Evolutionary conservation across 2,113 vertebrate genomes (phyloP), one percentile per base, ranked within the genome.

Genomic region (Anarhynchus alexandrinus): DNA sequence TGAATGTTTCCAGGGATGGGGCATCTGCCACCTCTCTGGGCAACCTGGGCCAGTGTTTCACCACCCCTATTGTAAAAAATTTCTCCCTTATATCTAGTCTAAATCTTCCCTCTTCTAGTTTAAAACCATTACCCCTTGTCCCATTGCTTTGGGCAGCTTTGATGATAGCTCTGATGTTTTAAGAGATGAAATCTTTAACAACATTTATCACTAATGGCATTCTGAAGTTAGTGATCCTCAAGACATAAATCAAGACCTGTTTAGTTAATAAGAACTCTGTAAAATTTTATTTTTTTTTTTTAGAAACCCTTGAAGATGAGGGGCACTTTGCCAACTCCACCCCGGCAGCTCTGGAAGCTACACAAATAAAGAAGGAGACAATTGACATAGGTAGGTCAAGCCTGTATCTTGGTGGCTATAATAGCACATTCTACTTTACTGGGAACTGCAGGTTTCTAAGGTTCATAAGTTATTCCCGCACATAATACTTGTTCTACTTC

Each of bases 361-460:
- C 82, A 93, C 93, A 90, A 52, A 91, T 98, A 87, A 97, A 98
- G 95, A 94, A 95, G 83, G 95, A 97, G 86, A 95, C 34, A 0
- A 95, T 86, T 94, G 91, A 97, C 20, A 88, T 95, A 96, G 85
- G 90, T 97, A 96, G 71, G 95, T 82, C 74, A 93, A 36, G 29
- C 40, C 23, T 72, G 49, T 26, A 45, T 67, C 20, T 29, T 79
- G 29, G 29, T 69, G 30, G 23, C 82, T 82, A 5, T 65, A 82
- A 52, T 9, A 87, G 42, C 21, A 71, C 22, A 29, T 69, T 54
- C 38, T 87, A n/a, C 58, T 73, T 81, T 42, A 76, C 30, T 87
- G 30, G 20, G 16, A 43, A 80, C 13, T 62, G 54, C 36, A 65
- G 40, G 36, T 82, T 91, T 47, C 25, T 79, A 61, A 57, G n/a